Percentiles rank a stretch among this genome's conserved stretches.
phyloP scores from a whole-genome alignment of 2,113 vertebrate genomes.

The Psettodes erumei region DNA sequence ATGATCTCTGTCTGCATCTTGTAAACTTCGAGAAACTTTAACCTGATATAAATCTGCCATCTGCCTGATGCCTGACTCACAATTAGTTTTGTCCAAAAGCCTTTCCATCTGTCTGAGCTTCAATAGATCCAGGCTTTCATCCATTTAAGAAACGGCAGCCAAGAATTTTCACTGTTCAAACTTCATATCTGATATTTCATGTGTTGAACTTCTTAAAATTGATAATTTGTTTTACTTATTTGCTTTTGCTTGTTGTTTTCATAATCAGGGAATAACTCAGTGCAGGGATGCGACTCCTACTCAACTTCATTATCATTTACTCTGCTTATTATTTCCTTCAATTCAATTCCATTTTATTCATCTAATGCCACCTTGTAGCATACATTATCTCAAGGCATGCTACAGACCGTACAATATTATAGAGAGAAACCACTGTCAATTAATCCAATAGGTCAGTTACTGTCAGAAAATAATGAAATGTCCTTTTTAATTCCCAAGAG shows the following conservation, averaged over 20 bases:
- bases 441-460: too few species aligned
- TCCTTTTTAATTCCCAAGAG: not conserved
- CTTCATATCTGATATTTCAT: not conserved
- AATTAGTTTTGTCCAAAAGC: not conserved
- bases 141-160: not conserved
- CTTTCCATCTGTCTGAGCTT: constrained; percentile 1
- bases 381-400: not conserved
- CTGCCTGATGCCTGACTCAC: constrained; percentile 21
- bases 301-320: too few species aligned
- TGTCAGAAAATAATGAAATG: not conserved
- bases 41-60: constrained; percentile 35
- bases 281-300: too few species aligned
- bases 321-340: not conserved
- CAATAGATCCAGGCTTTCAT: constrained; percentile 1
- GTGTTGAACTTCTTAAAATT: not conserved
- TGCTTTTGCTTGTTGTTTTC: not conserved
- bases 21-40: constrained; percentile 19
- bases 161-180: not conserved
- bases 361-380: not conserved
- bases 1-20: constrained; percentile 4
- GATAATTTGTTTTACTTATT: not conserved
- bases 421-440: not conserved
- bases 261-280: not conserved
- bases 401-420: not conserved
- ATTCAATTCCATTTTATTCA: not conserved